Percentiles rank a stretch among this genome's conserved stretches.
Conservation (phyloP, 2,888 invertebrate genomes). For the Mesorhabditis sp. region DNA sequence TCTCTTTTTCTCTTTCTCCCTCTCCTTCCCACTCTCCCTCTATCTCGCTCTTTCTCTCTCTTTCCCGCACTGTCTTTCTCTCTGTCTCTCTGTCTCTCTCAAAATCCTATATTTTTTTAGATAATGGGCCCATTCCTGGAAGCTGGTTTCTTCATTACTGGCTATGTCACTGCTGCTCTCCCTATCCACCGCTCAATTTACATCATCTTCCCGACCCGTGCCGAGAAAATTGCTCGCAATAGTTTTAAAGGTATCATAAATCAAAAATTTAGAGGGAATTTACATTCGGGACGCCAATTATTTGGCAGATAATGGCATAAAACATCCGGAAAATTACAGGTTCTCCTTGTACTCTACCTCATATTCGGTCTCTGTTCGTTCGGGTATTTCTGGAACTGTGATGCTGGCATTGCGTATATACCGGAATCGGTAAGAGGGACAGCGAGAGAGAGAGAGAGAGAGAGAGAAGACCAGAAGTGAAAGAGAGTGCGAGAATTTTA, state of each 20-base stretch:
- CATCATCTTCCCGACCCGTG: not conserved
- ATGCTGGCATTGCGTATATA: slow-evolving; percentile 2
- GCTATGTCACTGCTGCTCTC: not conserved
- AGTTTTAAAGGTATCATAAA: not conserved
- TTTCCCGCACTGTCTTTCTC: no score
- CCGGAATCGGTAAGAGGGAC: not conserved
- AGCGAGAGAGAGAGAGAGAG: no score
- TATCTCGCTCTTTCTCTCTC: no score
- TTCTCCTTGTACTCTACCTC: not conserved
- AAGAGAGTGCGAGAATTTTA: no score
- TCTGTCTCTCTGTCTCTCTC: no score
- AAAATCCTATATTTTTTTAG: not conserved
- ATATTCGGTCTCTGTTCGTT: not conserved
- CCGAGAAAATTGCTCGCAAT: not conserved
- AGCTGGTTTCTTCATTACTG: slow-evolving; percentile 1
- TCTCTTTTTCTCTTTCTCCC: no score
- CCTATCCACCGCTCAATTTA: not conserved
- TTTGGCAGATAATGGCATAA: no score
- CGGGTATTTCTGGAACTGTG: slow-evolving; percentile 4
- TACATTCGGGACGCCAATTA: no score
- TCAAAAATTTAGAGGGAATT: not conserved
- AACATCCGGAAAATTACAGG: not conserved
- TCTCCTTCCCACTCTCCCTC: no score
- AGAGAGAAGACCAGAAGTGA: no score
- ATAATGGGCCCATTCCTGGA: not conserved